Evolutionary conservation across 2,888 invertebrate species (phyloP).

Genomic region (Nymphalis polychloros): DNA sequence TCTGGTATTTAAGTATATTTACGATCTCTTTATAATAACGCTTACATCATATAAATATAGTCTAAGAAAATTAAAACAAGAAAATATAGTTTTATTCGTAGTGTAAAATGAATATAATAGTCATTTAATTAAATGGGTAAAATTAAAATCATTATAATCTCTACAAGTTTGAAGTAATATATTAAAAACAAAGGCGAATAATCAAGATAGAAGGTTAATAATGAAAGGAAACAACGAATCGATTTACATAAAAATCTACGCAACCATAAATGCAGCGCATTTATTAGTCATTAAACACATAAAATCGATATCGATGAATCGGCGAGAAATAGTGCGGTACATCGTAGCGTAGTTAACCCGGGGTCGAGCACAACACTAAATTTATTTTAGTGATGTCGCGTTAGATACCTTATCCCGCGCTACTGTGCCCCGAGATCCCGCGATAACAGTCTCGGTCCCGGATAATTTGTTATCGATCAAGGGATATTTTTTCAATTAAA

Average conservation of each 20-base stretch:
- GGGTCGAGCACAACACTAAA: conserved; percentile 58
- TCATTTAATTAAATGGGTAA: no score
- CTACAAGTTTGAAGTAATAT: no score
- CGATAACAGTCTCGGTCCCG: conserved; percentile 50
- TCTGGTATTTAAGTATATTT: neutral
- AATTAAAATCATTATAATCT: no score
- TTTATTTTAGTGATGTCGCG: conserved; percentile 72
- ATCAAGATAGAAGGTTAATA: neutral
- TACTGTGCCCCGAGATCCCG: conserved; percentile 60
- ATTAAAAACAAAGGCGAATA: no score
- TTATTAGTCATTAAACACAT: conserved; percentile 39
- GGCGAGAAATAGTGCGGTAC: conserved; percentile 67
- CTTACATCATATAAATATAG: neutral
- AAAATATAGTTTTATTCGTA: neutral
- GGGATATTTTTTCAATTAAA: conserved; percentile 49
- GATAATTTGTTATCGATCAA: conserved; percentile 60
- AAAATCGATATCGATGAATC: conserved; percentile 56
- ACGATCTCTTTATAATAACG: conserved; percentile 4
- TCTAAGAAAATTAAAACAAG: neutral
- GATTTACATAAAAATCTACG: conserved; percentile 19
- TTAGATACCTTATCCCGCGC: conserved; percentile 68
- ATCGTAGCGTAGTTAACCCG: conserved; percentile 65
- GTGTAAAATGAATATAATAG: no score
- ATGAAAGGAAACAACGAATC: conserved; percentile 1
- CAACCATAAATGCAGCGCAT: conserved; percentile 3